phyloP scores from a whole-genome alignment of 1,140 invertebrate genomes.

The Parasteatoda tepidariorum region DNA sequence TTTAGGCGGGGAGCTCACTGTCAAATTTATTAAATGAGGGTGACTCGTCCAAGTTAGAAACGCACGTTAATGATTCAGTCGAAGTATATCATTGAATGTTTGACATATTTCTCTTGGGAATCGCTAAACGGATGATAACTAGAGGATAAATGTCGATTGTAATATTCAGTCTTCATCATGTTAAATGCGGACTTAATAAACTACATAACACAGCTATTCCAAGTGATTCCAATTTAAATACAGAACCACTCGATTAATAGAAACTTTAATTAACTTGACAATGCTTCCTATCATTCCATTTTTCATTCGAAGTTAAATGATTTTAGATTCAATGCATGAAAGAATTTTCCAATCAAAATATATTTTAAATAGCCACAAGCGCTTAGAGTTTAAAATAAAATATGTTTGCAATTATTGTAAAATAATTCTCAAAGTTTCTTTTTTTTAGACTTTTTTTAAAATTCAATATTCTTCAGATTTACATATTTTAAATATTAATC shows the following conservation, averaged over 20 bases:
- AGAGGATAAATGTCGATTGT: conserved; percentile 58
- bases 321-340: too few species aligned
- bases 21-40: conserved; percentile 59
- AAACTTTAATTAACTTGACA: conserved; percentile 60
- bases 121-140: conserved; percentile 60
- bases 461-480: too few species aligned
- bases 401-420: too few species aligned
- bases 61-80: conserved; percentile 59
- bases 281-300: conserved; percentile 12
- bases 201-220: conserved; percentile 56
- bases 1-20: conserved; percentile 57
- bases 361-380: too few species aligned
- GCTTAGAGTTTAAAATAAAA: too few species aligned
- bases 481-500: too few species aligned
- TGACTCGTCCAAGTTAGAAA: conserved; percentile 57
- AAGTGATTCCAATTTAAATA: conserved; percentile 53
- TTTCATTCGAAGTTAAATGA: background rate
- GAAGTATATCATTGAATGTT: conserved; percentile 60
- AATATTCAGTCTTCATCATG: conserved; percentile 61
- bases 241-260: conserved; percentile 46
- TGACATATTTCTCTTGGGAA: conserved; percentile 61
- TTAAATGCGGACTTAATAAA: conserved; percentile 58
- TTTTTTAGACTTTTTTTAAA: too few species aligned
- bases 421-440: too few species aligned
- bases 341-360: too few species aligned